Evolutionary conservation across 2,888 invertebrate species (phyloP).

Genomic region (Heliconius sara): DNA sequence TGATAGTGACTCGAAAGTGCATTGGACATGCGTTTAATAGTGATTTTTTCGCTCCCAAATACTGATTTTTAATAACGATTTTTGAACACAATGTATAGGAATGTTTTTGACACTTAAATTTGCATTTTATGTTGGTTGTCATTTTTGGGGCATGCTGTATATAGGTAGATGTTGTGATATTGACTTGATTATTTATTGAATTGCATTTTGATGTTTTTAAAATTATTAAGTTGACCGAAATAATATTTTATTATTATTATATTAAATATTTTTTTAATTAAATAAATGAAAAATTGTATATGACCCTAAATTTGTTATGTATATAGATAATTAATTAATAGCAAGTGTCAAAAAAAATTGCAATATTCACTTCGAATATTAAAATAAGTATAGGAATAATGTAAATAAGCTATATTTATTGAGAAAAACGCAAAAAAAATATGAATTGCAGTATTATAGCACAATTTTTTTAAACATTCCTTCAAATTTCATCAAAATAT

Average conservation of each 20-base stretch:
- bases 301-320: neutral
- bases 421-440: conserved; percentile 2
- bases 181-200: neutral
- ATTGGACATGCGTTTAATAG: conserved; percentile 11
- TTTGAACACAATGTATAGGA: conserved; percentile 28
- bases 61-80: neutral
- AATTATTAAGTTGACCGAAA: neutral
- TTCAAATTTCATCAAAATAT: neutral
- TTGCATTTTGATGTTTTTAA: conserved; percentile 9
- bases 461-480: conserved; percentile 36
- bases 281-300: neutral
- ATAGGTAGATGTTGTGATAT: neutral
- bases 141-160: neutral
- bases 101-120: neutral
- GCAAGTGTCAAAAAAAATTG: neutral
- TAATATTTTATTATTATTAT: neutral
- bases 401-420: conserved; percentile 1
- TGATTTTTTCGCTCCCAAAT: conserved; percentile 16
- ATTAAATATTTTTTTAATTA: neutral
- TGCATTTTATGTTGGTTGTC: conserved; percentile 3
- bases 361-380: conserved; percentile 30
- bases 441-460: conserved; percentile 41
- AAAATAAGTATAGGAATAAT: conserved; percentile 23
- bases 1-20: conserved; percentile 12
- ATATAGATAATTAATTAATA: neutral